These are phyloP conservation scores for Drosophila navojoa DNA, from an alignment of 1,140 invertebrate genomes.

Conservation along the genomic window DNA sequence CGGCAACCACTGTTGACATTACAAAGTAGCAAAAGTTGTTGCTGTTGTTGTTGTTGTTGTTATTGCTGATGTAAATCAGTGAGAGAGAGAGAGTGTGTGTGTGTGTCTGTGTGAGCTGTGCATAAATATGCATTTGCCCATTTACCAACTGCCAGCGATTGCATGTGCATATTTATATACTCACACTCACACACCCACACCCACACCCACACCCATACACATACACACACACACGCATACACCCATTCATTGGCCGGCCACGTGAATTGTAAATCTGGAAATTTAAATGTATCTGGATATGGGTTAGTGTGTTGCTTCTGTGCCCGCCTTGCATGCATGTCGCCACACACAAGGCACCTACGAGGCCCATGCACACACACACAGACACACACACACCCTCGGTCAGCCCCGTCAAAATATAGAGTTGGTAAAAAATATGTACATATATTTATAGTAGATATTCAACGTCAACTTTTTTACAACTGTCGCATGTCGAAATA, in stretches of 20 bases:
- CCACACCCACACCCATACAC: background rate
- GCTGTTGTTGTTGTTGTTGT: slow-evolving; percentile 26
- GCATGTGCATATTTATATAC: slow-evolving; percentile 69
- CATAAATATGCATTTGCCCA: slow-evolving; percentile 75
- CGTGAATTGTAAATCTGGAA: slow-evolving; percentile 36
- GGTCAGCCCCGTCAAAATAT: background rate
- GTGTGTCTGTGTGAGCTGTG: background rate
- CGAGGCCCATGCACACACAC: background rate
- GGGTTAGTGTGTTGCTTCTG: slow-evolving; percentile 49
- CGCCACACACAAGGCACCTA: slow-evolving; percentile 11
- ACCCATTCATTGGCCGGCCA: slow-evolving; percentile 59
- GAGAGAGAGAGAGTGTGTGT: background rate
- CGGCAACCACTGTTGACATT: slow-evolving; percentile 72
- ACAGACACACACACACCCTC: slow-evolving; percentile 4
- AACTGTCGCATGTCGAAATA: slow-evolving; percentile 37
- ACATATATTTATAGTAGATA: slow-evolving; percentile 1
- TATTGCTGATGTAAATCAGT: slow-evolving; percentile 8
- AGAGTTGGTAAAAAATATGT: background rate
- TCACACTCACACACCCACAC: slow-evolving; percentile 2
- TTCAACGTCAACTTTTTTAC: slow-evolving; percentile 22
- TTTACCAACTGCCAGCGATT: slow-evolving; percentile 39
- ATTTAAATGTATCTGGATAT: slow-evolving; percentile 19
- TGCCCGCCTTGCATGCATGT: slow-evolving; percentile 19
- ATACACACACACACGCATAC: background rate
- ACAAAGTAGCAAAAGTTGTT: slow-evolving; percentile 67